A percentile compares a stretch with the other conserved stretches of the same genome.
These are phyloP conservation scores for Lasioglossum baleicum DNA, from an alignment of 1,140 invertebrate species.

Conservation along the genomic window DNA sequence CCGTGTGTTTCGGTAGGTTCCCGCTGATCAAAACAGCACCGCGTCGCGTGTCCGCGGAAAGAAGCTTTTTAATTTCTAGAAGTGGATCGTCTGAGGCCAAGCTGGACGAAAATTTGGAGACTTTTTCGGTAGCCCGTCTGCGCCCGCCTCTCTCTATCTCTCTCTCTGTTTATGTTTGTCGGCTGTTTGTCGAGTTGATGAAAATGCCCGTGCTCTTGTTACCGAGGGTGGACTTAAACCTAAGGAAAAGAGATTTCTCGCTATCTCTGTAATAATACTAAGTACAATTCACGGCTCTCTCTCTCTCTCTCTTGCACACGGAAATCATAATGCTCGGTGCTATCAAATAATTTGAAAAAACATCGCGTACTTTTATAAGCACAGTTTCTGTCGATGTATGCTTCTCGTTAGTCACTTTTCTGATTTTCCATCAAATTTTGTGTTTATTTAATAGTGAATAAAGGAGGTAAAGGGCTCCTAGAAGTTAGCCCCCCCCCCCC, in stretches of 20 bases:
- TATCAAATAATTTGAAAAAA: no score
- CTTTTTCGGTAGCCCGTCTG: neutral
- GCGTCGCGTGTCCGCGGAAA: neutral
- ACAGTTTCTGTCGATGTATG: no score
- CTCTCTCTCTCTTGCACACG: no score
- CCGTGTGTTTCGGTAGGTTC: neutral
- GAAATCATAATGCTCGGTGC: no score
- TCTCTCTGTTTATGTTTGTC: neutral
- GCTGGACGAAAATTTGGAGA: constrained; percentile 29
- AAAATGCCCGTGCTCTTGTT: constrained; percentile 4
- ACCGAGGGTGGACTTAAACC: no score
- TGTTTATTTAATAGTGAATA: no score
- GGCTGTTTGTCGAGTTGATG: constrained; percentile 1
- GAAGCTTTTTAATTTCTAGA: constrained; percentile 33
- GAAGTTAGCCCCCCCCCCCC: no score
- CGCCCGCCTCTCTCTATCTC: no score
- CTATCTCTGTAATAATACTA: neutral
- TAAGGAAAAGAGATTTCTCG: neutral
- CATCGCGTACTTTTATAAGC: no score
- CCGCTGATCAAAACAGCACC: constrained; percentile 14
- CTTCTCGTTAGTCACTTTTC: no score
- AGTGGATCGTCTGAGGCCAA: constrained; percentile 9
- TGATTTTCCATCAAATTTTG: no score
- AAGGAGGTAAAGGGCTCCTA: no score
- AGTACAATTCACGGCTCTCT: neutral